These are phyloP conservation scores for Proteles cristata DNA, from an alignment of 2,113 vertebrate genomes.

Conservation along the genomic window DNA sequence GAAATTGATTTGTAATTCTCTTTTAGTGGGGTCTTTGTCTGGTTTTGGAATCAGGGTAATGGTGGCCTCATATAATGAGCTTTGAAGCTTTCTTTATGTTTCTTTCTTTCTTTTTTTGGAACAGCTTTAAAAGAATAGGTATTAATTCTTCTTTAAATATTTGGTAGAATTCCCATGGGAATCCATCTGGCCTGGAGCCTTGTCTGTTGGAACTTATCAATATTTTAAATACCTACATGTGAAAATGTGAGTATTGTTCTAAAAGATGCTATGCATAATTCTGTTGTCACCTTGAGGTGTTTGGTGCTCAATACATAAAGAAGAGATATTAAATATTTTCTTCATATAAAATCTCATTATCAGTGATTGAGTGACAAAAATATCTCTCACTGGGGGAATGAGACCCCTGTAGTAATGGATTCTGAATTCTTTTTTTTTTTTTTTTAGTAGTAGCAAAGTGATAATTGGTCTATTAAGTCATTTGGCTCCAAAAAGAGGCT, in stretches of 20 bases:
- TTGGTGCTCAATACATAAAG: conserved; percentile 2
- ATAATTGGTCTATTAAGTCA: not conserved
- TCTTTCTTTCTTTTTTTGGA: no score
- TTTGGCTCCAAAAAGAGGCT: not conserved
- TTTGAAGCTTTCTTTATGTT: no score
- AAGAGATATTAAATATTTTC: not conserved
- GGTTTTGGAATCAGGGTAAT: no score
- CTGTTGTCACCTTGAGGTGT: not conserved
- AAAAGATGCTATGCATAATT: not conserved
- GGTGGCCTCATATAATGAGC: no score
- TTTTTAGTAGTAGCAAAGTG: not conserved
- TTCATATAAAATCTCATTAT: conserved; percentile 11
- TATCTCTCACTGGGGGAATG: not conserved
- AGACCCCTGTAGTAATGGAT: not conserved
- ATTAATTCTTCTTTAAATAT: no score
- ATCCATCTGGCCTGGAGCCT: no score
- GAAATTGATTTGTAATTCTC: no score
- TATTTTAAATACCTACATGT: not conserved
- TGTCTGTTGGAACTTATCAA: not conserved
- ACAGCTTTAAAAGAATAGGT: no score
- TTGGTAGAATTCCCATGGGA: no score
- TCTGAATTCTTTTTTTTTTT: not conserved
- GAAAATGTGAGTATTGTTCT: not conserved
- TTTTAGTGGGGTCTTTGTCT: no score
- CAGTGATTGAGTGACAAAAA: not conserved